phyloP scores from a whole-genome alignment of 2,888 invertebrate species.

The Agonopterix subpropinquella region DNA sequence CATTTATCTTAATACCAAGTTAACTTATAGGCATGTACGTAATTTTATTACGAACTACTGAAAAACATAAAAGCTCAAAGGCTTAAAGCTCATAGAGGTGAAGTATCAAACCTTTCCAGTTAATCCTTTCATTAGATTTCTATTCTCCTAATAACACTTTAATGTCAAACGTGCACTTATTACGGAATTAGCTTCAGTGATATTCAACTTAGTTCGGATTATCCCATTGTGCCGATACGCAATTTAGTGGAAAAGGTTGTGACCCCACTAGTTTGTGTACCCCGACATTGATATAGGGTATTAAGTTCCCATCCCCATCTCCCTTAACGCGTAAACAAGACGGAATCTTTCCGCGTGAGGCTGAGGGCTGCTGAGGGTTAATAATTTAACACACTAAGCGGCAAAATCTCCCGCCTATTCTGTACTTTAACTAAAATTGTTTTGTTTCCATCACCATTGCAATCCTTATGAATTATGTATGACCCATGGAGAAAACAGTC shows the following conservation, averaged over 20 bases:
- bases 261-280: constrained; percentile 71
- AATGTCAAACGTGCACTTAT: constrained; percentile 27
- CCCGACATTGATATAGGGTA: constrained; percentile 74
- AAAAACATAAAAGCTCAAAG: too few species aligned
- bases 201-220: constrained; percentile 65
- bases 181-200: constrained; percentile 46
- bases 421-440: constrained; percentile 60
- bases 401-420: constrained; percentile 53
- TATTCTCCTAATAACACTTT: too few species aligned
- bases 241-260: constrained; percentile 74
- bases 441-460: constrained; percentile 49
- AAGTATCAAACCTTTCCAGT: too few species aligned
- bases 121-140: too few species aligned
- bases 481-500: constrained; percentile 21
- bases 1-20: too few species aligned
- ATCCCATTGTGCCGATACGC: constrained; percentile 70
- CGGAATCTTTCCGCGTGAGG: constrained; percentile 69
- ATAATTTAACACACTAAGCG: constrained; percentile 71
- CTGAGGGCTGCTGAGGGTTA: constrained; percentile 57
- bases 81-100: too few species aligned
- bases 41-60: too few species aligned
- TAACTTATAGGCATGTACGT: too few species aligned
- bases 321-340: constrained; percentile 74
- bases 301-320: constrained; percentile 70
- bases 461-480: constrained; percentile 42